These are phyloP conservation scores for Callipepla californica DNA, from an alignment of 2,113 vertebrate genomes.

Conservation along the genomic window DNA sequence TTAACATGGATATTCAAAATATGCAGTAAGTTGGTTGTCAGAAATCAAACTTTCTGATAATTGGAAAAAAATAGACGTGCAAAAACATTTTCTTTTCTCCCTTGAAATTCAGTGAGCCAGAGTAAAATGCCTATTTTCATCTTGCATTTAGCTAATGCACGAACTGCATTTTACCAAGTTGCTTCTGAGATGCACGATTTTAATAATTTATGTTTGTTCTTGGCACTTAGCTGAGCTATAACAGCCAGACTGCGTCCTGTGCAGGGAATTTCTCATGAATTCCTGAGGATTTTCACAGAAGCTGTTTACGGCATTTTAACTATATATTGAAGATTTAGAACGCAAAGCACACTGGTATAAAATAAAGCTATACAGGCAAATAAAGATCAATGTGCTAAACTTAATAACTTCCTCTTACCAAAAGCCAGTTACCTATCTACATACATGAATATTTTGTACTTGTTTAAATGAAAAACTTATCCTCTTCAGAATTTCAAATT, in stretches of 20 bases:
- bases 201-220: not conserved
- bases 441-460: not conserved
- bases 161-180: not conserved
- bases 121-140: fast-evolving
- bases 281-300: constrained; percentile 18
- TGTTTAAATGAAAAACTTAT: not conserved
- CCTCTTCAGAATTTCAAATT: not conserved
- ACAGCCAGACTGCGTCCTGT: not conserved
- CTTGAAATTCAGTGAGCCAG: not conserved
- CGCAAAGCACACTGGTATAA: not conserved
- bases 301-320: constrained; percentile 16
- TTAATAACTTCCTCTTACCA: constrained; percentile 8
- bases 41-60: not conserved
- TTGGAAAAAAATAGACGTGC: not conserved
- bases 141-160: not conserved
- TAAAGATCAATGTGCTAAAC: not conserved
- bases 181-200: not conserved
- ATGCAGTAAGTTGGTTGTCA: not conserved
- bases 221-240: not conserved
- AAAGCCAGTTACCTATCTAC: not conserved
- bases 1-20: not conserved
- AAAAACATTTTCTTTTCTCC: not conserved
- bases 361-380: not conserved
- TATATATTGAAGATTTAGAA: not conserved
- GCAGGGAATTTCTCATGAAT: not conserved